Evolutionary conservation across 2,797 vertebrate species (phyloP), one percentile per base, ranked within the genome.

Genomic region (Pogoniulus pusillus): DNA sequence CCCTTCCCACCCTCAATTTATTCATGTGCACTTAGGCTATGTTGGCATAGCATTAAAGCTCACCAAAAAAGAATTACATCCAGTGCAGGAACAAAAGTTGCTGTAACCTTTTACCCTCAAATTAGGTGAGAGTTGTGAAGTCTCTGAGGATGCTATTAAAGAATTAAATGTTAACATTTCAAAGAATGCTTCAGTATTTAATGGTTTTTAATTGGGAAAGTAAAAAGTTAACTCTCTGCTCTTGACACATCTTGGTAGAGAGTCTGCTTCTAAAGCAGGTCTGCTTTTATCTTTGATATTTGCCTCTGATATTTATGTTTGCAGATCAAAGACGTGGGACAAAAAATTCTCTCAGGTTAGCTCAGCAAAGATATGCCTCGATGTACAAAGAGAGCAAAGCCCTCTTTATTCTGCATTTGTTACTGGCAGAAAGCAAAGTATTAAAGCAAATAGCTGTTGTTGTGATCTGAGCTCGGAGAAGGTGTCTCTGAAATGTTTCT

Each of bases 21-120:
- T 19, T 94, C 75, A 30, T 85, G 66, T 54, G 47, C n/a, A 58
- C 39, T 94, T n/a, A 49, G 76, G 82, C 90, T 81, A 54, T 85
- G 92, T 85, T 93, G 93, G 86, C 88, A 53, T 81, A 53, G 59
- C 55, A 69, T 92, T 68, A 95, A 90, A 95, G 72, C 45, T 26
- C 32, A 45, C 17, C 41, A 29, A 77, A 77, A 65, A 82, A 57
- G 18, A 85, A 72, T 81, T 90, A 57, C 23, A 82, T 93, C 93
- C 93, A 93, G 23, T 81, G 70, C 66, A 78, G 60, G 66, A 82
- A 73, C 87, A 82, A 87, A 91, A 95, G 68, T 89, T 89, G 60
- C 59, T 81, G 73, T 93, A 91, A 91, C 84, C 82, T 92, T 72
- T 90, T 90, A 74, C 69, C 63, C 63, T 88, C 86, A 91, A 90